These are phyloP conservation scores for Nephila pilipes DNA, from an alignment of 1,140 invertebrate genomes.

Conservation along the genomic window DNA sequence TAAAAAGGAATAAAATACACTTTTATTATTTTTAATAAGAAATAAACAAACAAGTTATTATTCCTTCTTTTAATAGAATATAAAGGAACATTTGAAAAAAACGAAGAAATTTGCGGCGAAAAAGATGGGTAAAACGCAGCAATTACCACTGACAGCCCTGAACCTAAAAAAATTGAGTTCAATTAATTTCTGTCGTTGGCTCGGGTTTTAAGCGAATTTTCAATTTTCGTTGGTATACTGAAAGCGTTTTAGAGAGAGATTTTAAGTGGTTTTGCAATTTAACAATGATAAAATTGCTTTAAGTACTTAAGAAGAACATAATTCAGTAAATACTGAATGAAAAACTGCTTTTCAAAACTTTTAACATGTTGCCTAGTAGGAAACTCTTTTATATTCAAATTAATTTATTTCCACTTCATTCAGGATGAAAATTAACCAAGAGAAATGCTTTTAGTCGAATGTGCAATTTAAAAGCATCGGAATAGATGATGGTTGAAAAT, in stretches of 20 bases:
- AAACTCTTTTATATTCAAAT: background rate
- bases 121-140: background rate
- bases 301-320: conserved; percentile 32
- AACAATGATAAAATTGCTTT: conserved; percentile 13
- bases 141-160: conserved; percentile 11
- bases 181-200: background rate
- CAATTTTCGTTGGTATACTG: background rate
- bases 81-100: background rate
- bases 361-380: conserved; percentile 4
- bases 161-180: background rate
- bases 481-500: background rate
- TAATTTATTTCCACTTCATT: conserved; percentile 13
- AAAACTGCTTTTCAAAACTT: background rate
- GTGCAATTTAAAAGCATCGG: background rate
- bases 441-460: background rate
- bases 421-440: background rate
- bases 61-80: background rate
- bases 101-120: background rate
- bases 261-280: conserved; percentile 15
- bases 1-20: background rate
- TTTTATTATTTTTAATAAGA: background rate
- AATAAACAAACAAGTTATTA: background rate
- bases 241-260: background rate
- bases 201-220: background rate
- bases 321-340: background rate